phyloP scores from a whole-genome alignment of 1,140 invertebrate species.

The Metaphire vulgaris region DNA sequence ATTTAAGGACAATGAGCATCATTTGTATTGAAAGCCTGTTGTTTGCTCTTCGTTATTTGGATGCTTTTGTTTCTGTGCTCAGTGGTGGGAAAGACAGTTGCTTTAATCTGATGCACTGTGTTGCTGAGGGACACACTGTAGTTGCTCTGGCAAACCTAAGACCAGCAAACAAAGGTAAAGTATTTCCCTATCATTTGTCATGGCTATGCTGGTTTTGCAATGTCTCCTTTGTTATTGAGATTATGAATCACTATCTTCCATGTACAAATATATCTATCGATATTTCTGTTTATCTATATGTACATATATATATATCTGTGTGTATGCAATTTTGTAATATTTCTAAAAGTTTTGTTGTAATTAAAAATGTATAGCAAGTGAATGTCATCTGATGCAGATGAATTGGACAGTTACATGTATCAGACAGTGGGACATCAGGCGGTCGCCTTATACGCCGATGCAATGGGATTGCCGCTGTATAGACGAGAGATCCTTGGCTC shows the following conservation, averaged over 20 bases:
- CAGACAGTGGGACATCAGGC: conserved; percentile 96
- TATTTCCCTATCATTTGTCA: background rate
- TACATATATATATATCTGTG: background rate
- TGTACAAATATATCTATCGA: background rate
- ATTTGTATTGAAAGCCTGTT: background rate
- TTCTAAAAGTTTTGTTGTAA: background rate
- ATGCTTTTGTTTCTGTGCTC: background rate
- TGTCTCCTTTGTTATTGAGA: background rate
- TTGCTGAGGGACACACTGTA: conserved; percentile 80
- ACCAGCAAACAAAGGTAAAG: conserved; percentile 72
- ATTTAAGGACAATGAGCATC: background rate
- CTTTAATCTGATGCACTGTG: conserved; percentile 97
- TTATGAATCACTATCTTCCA: background rate
- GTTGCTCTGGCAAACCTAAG: conserved; percentile 91
- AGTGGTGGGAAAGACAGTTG: conserved; percentile 99
- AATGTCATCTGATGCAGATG: conserved; percentile 64
- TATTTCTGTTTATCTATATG: background rate
- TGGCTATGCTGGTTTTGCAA: background rate
- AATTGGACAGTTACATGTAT: conserved; percentile 99
- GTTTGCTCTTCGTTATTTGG: background rate
- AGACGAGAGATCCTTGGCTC: conserved; percentile 70
- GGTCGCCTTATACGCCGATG: conserved; percentile 82
- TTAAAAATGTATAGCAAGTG: too few relatives aligned
- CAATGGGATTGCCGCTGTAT: conserved; percentile 86
- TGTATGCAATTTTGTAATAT: background rate